Evolutionary conservation across 2,113 vertebrate genomes (phyloP).

Genomic region (Lucifuga dentata): DNA sequence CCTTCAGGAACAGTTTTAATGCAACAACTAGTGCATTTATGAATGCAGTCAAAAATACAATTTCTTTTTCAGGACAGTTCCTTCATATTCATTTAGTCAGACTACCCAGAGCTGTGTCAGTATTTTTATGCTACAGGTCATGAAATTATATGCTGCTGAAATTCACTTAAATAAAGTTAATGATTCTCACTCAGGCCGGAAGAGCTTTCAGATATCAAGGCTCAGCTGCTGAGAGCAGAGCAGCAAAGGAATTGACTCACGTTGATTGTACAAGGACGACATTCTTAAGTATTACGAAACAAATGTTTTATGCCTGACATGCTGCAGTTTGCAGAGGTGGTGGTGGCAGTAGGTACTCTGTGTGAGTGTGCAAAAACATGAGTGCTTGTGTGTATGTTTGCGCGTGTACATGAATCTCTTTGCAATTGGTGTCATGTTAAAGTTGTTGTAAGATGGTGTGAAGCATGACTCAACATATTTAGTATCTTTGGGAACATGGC

Average conservation of each 20-base stretch:
- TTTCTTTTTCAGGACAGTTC: not conserved
- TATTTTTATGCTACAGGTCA: constrained; percentile 1
- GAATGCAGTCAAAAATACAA: not conserved
- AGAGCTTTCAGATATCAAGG: not conserved
- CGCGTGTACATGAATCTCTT: no score
- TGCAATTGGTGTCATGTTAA: no score
- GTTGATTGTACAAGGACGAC: constrained; percentile 5
- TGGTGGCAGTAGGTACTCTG: not conserved
- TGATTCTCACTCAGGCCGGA: not conserved
- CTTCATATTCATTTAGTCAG: constrained; percentile 3
- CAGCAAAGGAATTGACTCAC: constrained; percentile 12
- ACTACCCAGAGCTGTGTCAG: not conserved
- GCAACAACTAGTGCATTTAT: not conserved
- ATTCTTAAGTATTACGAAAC: constrained; percentile 56
- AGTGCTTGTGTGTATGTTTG: not conserved
- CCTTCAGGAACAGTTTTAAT: not conserved
- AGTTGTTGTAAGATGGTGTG: no score
- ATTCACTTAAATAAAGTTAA: not conserved
- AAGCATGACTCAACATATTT: no score
- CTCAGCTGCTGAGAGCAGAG: not conserved
- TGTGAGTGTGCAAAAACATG: not conserved
- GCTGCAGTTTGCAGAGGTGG: constrained; percentile 3
- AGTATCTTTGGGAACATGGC: no score
- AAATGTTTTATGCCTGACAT: constrained; percentile 25
- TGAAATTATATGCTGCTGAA: not conserved